phyloP scores from a whole-genome alignment of 2,888 invertebrate species.

The Drosophila tripunctata region DNA sequence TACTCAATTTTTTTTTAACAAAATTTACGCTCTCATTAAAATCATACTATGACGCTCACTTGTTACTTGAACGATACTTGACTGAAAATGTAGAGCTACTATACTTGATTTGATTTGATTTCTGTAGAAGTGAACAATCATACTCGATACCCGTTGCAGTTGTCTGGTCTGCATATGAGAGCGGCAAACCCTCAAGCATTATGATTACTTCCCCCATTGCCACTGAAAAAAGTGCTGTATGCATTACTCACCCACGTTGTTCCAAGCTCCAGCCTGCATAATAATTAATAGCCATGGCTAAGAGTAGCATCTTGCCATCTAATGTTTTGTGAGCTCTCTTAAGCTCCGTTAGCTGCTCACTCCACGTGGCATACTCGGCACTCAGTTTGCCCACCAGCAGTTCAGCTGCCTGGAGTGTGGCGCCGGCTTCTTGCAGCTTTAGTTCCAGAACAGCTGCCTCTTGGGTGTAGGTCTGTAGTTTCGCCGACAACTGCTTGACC shows the following conservation, averaged over 20 bases:
- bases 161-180: too few species aligned
- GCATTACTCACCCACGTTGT: slow-evolving; percentile 83
- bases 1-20: too few species aligned
- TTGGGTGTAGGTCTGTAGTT: slow-evolving; percentile 93
- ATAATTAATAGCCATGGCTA: slow-evolving; percentile 81
- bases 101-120: too few species aligned
- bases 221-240: too few species aligned
- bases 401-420: slow-evolving; percentile 90
- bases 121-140: too few species aligned
- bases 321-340: slow-evolving; percentile 79
- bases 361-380: slow-evolving; percentile 96
- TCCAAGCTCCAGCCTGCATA: slow-evolving; percentile 79
- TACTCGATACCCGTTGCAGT: too few species aligned
- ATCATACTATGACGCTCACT: too few species aligned
- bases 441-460: slow-evolving; percentile 97
- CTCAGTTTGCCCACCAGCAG: slow-evolving; percentile 93
- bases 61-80: too few species aligned
- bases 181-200: too few species aligned
- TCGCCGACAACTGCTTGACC: slow-evolving; percentile 90
- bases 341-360: slow-evolving; percentile 86
- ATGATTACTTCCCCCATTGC: too few species aligned
- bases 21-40: too few species aligned
- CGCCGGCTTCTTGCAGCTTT: slow-evolving; percentile 87
- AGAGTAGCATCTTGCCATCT: slow-evolving; percentile 81
- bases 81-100: too few species aligned